Percentiles rank a stretch among this genome's conserved stretches.
phyloP scores from a whole-genome alignment of 35 echinoderm and acorn worm genomes.

The Ophioderma brevispina region DNA sequence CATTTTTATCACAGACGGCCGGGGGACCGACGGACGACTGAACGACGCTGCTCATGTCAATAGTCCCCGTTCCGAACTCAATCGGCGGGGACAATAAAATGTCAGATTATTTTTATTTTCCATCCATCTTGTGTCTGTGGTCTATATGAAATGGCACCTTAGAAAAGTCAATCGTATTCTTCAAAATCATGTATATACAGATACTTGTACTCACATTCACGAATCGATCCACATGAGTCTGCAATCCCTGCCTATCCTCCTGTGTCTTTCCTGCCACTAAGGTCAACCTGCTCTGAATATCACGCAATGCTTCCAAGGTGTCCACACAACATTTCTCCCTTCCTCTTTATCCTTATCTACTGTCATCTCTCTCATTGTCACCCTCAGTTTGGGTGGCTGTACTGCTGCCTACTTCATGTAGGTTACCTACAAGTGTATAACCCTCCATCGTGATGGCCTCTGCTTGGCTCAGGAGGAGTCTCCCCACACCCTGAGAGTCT shows the following conservation, averaged over 20 bases:
- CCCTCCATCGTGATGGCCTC: neutral
- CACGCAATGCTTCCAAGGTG: neutral
- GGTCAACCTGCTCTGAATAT: neutral
- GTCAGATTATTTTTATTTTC: neutral
- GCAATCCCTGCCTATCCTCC: neutral
- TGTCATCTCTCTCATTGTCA: neutral
- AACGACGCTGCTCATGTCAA: neutral
- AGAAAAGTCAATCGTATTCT: too few species aligned
- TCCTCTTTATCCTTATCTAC: neutral
- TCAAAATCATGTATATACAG: too few species aligned
- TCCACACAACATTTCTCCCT: neutral
- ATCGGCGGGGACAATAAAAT: too few species aligned
- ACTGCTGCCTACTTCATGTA: neutral
- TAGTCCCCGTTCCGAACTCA: too few species aligned
- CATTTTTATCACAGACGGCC: too few species aligned
- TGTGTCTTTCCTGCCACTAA: neutral
- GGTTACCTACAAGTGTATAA: neutral
- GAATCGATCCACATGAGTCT: neutral
- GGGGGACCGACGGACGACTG: too few species aligned
- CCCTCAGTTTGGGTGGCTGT: neutral
- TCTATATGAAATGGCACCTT: neutral
- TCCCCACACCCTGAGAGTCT: slow-evolving; percentile 3
- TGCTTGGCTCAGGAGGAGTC: neutral
- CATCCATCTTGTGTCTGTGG: neutral
- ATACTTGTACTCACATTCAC: neutral